Evolutionary conservation across 1,140 invertebrate genomes (phyloP).

Genomic region (Hypsibius dujardini): DNA sequence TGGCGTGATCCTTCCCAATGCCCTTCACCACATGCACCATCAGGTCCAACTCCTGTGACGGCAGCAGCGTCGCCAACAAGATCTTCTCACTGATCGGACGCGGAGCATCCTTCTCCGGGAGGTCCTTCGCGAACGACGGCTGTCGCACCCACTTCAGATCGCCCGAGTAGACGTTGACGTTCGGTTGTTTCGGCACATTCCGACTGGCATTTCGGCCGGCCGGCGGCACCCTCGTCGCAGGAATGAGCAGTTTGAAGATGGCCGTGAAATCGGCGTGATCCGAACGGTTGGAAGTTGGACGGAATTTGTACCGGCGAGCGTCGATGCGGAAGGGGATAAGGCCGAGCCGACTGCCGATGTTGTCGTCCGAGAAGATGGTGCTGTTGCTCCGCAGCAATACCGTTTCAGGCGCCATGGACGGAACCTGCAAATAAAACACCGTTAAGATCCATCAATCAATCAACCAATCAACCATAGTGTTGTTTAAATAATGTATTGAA

Average conservation of each 20-base stretch:
- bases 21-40: slow-evolving; percentile 81
- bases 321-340: slow-evolving; percentile 84
- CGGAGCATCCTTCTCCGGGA: slow-evolving; percentile 39
- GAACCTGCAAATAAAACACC: slow-evolving; percentile 44
- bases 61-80: slow-evolving; percentile 74
- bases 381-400: slow-evolving; percentile 88
- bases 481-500: too few relatives aligned
- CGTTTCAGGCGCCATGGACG: slow-evolving; percentile 96
- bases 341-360: slow-evolving; percentile 79
- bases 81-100: slow-evolving; percentile 75
- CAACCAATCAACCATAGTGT: too few relatives aligned
- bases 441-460: too few relatives aligned
- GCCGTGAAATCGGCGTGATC: slow-evolving; percentile 23
- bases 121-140: background rate
- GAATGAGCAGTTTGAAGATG: slow-evolving; percentile 25
- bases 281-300: background rate
- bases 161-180: slow-evolving; percentile 55
- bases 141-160: slow-evolving; percentile 70
- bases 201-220: slow-evolving; percentile 19
- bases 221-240: slow-evolving; percentile 24
- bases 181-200: slow-evolving; percentile 5
- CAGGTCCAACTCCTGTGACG: slow-evolving; percentile 76
- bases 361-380: slow-evolving; percentile 89
- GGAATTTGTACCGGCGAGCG: slow-evolving; percentile 72
- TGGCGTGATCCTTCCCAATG: slow-evolving; percentile 88